Conservation (phyloP, 1,140 invertebrate species). For the Tenebrio molitor region DNA sequence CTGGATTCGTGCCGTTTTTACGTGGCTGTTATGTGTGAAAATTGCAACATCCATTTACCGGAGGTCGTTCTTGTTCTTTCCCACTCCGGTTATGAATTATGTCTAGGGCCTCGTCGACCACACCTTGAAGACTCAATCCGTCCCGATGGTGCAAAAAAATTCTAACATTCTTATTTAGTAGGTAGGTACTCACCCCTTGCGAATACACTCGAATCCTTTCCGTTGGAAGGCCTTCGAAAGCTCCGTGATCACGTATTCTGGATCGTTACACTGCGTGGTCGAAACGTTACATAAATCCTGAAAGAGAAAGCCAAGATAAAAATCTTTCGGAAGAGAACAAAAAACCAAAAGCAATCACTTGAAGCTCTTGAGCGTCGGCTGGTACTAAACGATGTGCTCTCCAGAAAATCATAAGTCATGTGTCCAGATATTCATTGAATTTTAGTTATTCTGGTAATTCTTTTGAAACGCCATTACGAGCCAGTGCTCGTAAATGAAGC, state of each 20-base stretch:
- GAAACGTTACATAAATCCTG: constrained; percentile 83
- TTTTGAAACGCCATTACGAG: constrained; percentile 25
- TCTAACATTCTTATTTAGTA: too few species aligned
- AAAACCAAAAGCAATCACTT: too few species aligned
- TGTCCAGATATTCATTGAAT: constrained; percentile 34
- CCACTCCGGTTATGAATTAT: background rate
- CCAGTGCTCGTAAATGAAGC: constrained; percentile 22
- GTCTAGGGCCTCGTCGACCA: background rate
- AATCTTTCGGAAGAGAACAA: too few species aligned
- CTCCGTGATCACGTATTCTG: constrained; percentile 76
- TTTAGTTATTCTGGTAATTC: constrained; percentile 36
- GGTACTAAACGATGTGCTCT: too few species aligned
- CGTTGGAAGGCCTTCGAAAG: constrained; percentile 74
- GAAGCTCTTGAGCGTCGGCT: too few species aligned
- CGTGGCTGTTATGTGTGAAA: constrained; percentile 22
- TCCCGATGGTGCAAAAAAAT: background rate
- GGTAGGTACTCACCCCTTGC: constrained; percentile 76
- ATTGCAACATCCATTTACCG: constrained; percentile 22
- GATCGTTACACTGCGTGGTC: constrained; percentile 75
- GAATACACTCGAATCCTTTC: constrained; percentile 78
- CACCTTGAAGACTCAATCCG: background rate
- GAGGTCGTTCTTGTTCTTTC: constrained; percentile 26
- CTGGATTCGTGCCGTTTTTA: constrained; percentile 34
- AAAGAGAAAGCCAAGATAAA: too few species aligned
- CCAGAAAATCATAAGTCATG: constrained; percentile 1